phyloP scores from a whole-genome alignment of 2,113 vertebrate genomes.

The Mugil cephalus region DNA sequence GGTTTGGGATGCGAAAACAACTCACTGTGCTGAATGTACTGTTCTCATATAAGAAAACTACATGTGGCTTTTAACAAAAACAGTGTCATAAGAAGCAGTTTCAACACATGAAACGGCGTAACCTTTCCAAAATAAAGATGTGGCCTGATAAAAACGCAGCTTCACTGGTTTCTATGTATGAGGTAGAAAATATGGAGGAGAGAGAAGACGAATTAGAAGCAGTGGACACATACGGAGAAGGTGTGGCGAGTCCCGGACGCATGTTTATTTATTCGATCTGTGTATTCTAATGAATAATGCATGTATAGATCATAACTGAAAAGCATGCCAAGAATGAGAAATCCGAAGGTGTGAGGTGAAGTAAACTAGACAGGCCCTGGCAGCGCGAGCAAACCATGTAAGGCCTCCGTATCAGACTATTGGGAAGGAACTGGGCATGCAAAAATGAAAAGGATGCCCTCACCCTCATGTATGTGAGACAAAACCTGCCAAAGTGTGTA shows the following conservation, averaged over 20 bases:
- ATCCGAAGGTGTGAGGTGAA: not conserved
- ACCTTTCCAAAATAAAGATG: no score
- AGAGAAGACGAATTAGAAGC: no score
- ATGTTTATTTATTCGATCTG: slow-evolving; percentile 27
- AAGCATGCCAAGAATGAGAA: not conserved
- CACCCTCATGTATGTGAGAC: slow-evolving; percentile 1
- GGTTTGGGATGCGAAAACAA: not conserved
- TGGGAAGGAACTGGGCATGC: slow-evolving; percentile 5
- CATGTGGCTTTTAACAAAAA: not conserved
- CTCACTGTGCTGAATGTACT: not conserved
- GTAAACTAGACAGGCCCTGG: not conserved
- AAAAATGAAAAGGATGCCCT: slow-evolving; percentile 1
- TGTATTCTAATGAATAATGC: slow-evolving; percentile 26
- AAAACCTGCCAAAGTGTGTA: slow-evolving; percentile 13
- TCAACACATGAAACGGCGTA: no score
- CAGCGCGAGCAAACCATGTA: not conserved
- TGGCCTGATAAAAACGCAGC: not conserved
- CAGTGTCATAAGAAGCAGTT: no score
- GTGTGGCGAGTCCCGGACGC: not conserved
- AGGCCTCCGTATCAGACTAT: not conserved
- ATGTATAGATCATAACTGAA: not conserved
- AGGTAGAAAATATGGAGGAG: no score
- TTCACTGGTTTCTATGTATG: not conserved
- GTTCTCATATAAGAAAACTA: not conserved
- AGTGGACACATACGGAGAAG: not conserved